Evolutionary conservation across 2,888 invertebrate species (phyloP), one percentile per base, ranked within the genome.

Genomic region (Alviniconcha strummeri): DNA sequence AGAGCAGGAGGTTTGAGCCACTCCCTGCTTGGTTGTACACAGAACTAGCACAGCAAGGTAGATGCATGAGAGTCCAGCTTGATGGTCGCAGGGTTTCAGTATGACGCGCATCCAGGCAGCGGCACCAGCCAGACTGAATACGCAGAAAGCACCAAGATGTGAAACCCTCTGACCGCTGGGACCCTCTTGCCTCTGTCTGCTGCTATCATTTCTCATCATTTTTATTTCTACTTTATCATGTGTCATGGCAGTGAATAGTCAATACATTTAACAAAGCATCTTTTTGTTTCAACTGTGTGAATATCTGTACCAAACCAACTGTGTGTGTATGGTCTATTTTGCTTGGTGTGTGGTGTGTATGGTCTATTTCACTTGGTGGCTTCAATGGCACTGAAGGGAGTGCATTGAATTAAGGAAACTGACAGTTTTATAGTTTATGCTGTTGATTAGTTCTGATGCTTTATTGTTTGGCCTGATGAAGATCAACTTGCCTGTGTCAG

Each of bases 1-100:
- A 36, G 13, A 15, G 81, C 75, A 64, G 75, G n/a, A 75, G 57
- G 81, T 36, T 56, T 81, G 81, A 81, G 81, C 81, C 19, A 75
- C 75, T 81, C 56, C 17, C 75, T 75, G 81, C 64, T 56, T 11
- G 8, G n/a, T 54, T n/a, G 81, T 52, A 75, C 54, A 13, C 75
- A 13, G 72, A 67, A 17, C 81, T 60, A 75, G 81, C 52, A 5
- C 7, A 64, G 81, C 64, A 15, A 52, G 54, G 54, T 75, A 64
- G 64, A 19, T 81, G 81, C 81, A 75, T 74, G 71, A 5, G n/a
- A 11, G 81, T 81, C 60, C 54, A 9, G 36, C 13, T 19, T n/a
- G 7, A n/a, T 56, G 7, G 36, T 56, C 19, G 9, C 81, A 54
- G 75, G n/a, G 36, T 64, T 81, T 81, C 81, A 9, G 2, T 19